Evolutionary conservation across 2,888 invertebrate genomes (phyloP).

Genomic region (Aporophyla lueneburgensis): DNA sequence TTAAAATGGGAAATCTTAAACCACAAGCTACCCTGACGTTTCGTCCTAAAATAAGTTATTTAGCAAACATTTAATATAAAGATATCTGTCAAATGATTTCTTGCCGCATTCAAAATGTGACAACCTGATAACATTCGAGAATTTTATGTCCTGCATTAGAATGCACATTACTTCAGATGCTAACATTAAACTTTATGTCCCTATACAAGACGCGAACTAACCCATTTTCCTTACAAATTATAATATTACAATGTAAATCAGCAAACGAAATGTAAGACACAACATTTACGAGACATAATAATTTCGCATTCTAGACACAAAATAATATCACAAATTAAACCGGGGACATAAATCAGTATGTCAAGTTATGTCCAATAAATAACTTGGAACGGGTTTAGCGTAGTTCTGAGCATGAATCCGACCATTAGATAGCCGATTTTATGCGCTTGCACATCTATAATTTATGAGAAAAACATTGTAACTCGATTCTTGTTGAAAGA

Average conservation of each 20-base stretch:
- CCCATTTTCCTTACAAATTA: constrained; percentile 55
- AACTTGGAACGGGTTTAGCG: constrained; percentile 52
- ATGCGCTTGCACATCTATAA: constrained; percentile 60
- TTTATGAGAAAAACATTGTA: constrained; percentile 66
- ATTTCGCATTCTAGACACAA: constrained; percentile 57
- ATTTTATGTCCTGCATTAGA: constrained; percentile 31
- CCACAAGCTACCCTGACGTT: too few relatives aligned
- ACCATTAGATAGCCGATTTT: constrained; percentile 61
- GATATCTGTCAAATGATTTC: neutral
- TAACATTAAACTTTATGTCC: constrained; percentile 42
- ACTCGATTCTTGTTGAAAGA: constrained; percentile 58
- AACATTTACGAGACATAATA: constrained; percentile 60
- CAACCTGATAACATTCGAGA: constrained; percentile 2
- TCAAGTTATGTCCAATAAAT: constrained; percentile 61
- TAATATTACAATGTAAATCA: constrained; percentile 62
- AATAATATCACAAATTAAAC: constrained; percentile 66
- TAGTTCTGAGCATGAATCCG: constrained; percentile 43
- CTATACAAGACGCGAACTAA: constrained; percentile 27
- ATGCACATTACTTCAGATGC: constrained; percentile 29
- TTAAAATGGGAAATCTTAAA: too few relatives aligned
- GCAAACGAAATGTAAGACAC: constrained; percentile 55
- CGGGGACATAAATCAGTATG: constrained; percentile 58
- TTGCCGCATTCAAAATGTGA: constrained; percentile 4
- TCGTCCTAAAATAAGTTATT: too few relatives aligned
- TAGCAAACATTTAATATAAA: too few relatives aligned